Percentiles rank a stretch among this genome's conserved stretches.
phyloP scores from a whole-genome alignment of 2,888 invertebrate species.

The Drosophila rellima region DNA sequence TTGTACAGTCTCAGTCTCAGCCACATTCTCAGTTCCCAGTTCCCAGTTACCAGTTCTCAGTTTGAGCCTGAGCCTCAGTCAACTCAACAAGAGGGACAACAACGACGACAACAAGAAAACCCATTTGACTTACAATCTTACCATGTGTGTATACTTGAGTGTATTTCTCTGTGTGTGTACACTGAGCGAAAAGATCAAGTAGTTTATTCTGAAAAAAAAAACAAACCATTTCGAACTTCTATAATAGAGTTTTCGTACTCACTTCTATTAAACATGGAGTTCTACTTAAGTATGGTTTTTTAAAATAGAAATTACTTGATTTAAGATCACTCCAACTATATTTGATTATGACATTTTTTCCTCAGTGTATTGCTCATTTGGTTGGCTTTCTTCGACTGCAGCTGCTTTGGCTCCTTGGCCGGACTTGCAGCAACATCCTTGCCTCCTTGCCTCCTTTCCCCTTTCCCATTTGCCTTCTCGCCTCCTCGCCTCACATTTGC shows the following conservation, averaged over 20 bases:
- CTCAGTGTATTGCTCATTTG: conserved; percentile 68
- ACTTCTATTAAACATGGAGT: too few species aligned
- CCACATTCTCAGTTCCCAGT: neutral
- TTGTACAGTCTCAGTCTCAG: conserved; percentile 9
- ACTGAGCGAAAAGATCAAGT: neutral
- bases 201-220: too few species aligned
- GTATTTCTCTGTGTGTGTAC: conserved; percentile 27
- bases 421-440: conserved; percentile 6
- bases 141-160: conserved; percentile 26
- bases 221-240: too few species aligned
- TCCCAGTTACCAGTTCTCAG: too few species aligned
- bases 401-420: conserved; percentile 33
- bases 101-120: conserved; percentile 70
- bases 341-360: conserved; percentile 3
- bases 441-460: too few species aligned
- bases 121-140: conserved; percentile 75
- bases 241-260: too few species aligned
- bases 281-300: too few species aligned
- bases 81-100: conserved; percentile 48
- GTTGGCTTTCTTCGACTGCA: conserved; percentile 67
- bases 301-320: too few species aligned
- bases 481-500: conserved; percentile 14
- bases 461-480: neutral
- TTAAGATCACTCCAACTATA: too few species aligned
- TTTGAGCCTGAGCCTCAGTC: conserved; percentile 37